A percentile compares a stretch with the other conserved stretches of the same genome.
Evolutionary conservation across 1,140 invertebrate genomes (phyloP).

Genomic region (Drosophila ananassae): DNA sequence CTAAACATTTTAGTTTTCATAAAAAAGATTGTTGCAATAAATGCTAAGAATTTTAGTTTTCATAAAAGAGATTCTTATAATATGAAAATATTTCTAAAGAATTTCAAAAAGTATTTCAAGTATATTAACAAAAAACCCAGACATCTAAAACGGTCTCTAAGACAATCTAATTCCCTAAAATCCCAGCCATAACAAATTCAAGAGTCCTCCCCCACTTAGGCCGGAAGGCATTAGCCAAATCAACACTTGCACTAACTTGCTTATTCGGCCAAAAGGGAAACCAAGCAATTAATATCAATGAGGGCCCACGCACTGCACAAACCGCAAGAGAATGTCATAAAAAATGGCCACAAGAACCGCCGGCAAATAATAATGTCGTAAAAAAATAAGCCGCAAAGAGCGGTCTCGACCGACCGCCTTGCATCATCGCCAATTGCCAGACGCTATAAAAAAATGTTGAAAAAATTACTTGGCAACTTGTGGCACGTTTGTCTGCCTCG

Average conservation of each 20-base stretch:
- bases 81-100: no score
- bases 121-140: no score
- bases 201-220: conserved; percentile 10
- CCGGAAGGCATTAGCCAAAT: conserved; percentile 40
- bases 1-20: no score
- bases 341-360: conserved; percentile 43
- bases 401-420: conserved; percentile 26
- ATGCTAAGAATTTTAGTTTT: no score
- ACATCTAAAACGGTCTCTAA: neutral
- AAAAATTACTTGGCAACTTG: conserved; percentile 41
- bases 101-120: no score
- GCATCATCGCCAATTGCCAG: conserved; percentile 49
- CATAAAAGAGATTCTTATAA: no score
- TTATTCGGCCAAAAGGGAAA: conserved; percentile 22
- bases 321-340: conserved; percentile 23
- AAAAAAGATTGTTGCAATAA: no score
- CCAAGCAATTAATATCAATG: conserved; percentile 50
- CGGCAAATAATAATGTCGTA: conserved; percentile 40
- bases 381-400: conserved; percentile 38
- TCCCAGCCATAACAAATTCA: neutral
- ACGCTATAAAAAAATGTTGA: conserved; percentile 32
- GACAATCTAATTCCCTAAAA: neutral
- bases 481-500: conserved; percentile 25
- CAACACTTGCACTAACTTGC: conserved; percentile 36
- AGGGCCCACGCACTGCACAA: conserved; percentile 38